A percentile compares a stretch with the other conserved stretches of the same genome.
Conservation (phyloP, 2,888 invertebrate genomes). For the Tortrix viridana region DNA sequence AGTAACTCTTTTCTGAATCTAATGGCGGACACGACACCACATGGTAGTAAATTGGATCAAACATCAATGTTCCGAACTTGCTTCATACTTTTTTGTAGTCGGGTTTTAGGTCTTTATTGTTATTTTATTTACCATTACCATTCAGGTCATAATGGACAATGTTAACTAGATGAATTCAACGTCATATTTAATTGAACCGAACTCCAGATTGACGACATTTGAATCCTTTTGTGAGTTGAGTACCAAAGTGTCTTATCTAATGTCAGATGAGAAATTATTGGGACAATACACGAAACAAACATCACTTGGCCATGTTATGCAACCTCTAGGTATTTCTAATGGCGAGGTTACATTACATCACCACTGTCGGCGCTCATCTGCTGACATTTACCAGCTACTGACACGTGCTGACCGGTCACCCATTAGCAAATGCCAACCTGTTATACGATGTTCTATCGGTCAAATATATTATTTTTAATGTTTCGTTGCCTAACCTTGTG, state of each 20-base stretch:
- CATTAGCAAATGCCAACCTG: conserved; percentile 58
- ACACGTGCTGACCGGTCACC: conserved; percentile 65
- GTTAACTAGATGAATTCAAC: too few species aligned
- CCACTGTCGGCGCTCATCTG: conserved; percentile 70
- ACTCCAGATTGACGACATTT: too few species aligned
- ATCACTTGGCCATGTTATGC: conserved; percentile 57
- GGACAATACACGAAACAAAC: conserved; percentile 45
- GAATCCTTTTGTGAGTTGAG: too few species aligned
- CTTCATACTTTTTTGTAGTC: too few species aligned
- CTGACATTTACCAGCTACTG: conserved; percentile 72
- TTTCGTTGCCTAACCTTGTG: conserved; percentile 8
- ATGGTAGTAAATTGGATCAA: too few species aligned
- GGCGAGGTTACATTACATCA: conserved; percentile 74
- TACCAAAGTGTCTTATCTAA: neutral
- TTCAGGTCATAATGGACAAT: conserved; percentile 6
- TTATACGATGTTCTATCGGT: conserved; percentile 9
- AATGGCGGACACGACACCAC: too few species aligned
- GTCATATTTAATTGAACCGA: too few species aligned
- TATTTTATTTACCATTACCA: conserved; percentile 20
- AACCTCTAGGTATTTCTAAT: conserved; percentile 68
- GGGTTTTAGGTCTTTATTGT: conserved; percentile 13
- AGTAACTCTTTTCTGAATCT: too few species aligned
- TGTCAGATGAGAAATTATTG: conserved; percentile 37
- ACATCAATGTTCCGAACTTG: too few species aligned
- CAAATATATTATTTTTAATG: conserved; percentile 2